Evolutionary conservation across 1,140 invertebrate species (phyloP), one percentile per base, ranked within the genome.

Genomic region (Drosophila equinoxialis): DNA sequence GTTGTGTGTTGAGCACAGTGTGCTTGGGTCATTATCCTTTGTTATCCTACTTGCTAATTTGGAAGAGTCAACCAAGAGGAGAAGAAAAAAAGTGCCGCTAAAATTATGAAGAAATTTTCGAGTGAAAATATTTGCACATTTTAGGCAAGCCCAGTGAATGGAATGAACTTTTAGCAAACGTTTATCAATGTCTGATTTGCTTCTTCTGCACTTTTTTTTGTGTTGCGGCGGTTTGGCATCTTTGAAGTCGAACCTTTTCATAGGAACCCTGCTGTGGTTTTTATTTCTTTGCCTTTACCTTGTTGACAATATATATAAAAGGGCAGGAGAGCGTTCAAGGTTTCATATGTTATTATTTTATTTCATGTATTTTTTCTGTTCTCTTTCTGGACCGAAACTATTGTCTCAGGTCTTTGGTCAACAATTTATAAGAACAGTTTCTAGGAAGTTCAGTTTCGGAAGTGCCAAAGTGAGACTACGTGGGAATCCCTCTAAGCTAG

Each of bases 51-150:
- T 54, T 54, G 63, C 60, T 66, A 77, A 77, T 77, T 66, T 67
- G 62, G 61, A n/a, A 62, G 45, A 51, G 75, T 65, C 71, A 26
- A 14, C 37, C 63, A 41, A 59, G 11, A 23, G 51, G 58, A 33
- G 11, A 42, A 66, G 55, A 23, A 61, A 48, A 67, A 70, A 82
- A 82, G 79, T 89, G 83, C 83, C 83, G 83, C 83, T 89, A 65
- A 79, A 83, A 87, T 86, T 87, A 87, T 86, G 83, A 83, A 83
- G 83, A 89, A 86, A 89, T 83, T 87, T 79, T 62, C 39, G 74
- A 77, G 67, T 77, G 66, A 77, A 86, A 87, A 82, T 76, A 73
- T 82, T 86, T 86, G 79, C 79, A 87, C 68, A 83, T 75, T 83
- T 76, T 58, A 42, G 30, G 51, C 6, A 26, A 37, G 39, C 3